Percentiles rank a stretch among this genome's conserved stretches.
Evolutionary conservation across 2,797 vertebrate species (phyloP).

Genomic region (Siniperca scherzeri): DNA sequence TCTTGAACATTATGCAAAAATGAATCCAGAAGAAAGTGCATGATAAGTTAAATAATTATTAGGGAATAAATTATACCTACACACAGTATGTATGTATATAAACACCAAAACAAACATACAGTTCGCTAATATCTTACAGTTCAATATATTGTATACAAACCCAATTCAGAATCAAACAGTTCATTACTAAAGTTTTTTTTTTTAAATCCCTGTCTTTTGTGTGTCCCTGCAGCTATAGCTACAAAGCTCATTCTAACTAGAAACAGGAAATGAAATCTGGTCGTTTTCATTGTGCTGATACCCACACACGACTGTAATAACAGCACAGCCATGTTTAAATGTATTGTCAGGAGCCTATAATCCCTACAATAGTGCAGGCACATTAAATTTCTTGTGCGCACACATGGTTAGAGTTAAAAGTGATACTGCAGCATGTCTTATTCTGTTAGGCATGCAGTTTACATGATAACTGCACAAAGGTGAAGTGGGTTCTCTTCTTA

Average conservation of each 20-base stretch:
- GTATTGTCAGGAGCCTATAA: conserved; percentile 40
- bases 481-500: conserved; percentile 23
- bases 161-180: not conserved
- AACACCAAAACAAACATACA: conserved; percentile 7
- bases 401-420: conserved; percentile 47
- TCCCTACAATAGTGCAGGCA: conserved; percentile 20
- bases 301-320: conserved; percentile 52
- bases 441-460: conserved; percentile 68
- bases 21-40: not conserved
- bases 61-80: not conserved
- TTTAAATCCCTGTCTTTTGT: conserved; percentile 26
- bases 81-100: not conserved
- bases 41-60: conserved; percentile 12
- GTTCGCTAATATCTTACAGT: not conserved
- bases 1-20: conserved; percentile 4
- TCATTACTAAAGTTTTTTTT: conserved; percentile 22
- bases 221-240: conserved; percentile 41
- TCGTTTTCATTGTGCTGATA: conserved; percentile 57
- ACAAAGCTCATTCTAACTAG: conserved; percentile 43
- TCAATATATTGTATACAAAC: conserved; percentile 6
- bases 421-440: conserved; percentile 63
- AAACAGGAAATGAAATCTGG: conserved; percentile 73
- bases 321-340: conserved; percentile 39
- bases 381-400: conserved; percentile 32
- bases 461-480: conserved; percentile 17